phyloP scores from a whole-genome alignment of 2,888 invertebrate species.

The Catocala nupta region DNA sequence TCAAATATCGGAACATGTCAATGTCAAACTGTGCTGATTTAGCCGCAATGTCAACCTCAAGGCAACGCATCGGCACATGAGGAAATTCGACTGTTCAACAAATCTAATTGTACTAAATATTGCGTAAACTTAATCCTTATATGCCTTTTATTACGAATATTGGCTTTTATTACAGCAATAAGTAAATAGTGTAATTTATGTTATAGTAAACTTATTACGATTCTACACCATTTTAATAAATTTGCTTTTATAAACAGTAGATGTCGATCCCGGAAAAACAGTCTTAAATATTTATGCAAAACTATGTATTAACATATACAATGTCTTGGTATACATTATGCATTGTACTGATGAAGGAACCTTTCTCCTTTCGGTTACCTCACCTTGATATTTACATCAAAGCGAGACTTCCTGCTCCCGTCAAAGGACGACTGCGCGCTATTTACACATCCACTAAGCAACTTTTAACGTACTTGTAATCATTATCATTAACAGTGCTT shows the following conservation, averaged over 20 bases:
- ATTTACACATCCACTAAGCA: conserved; percentile 45
- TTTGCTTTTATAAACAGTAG: too few relatives aligned
- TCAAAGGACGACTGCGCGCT: conserved; percentile 67
- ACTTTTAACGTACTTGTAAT: conserved; percentile 12
- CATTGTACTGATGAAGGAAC: conserved; percentile 53
- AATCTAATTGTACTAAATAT: conserved; percentile 53
- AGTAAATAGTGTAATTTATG: too few relatives aligned
- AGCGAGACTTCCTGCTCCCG: conserved; percentile 76
- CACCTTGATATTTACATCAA: conserved; percentile 81
- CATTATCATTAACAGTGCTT: conserved; percentile 2
- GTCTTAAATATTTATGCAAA: not conserved
- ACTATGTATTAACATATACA: not conserved
- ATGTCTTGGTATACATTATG: conserved; percentile 1
- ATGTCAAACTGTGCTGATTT: conserved; percentile 80
- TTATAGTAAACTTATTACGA: too few relatives aligned
- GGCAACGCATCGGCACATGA: conserved; percentile 65
- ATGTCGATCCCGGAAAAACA: too few relatives aligned
- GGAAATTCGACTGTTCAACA: conserved; percentile 65
- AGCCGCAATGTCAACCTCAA: conserved; percentile 81
- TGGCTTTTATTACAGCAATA: too few relatives aligned
- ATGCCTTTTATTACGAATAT: not conserved
- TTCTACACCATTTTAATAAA: too few relatives aligned
- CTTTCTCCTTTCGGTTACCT: conserved; percentile 67
- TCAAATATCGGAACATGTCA: conserved; percentile 80
- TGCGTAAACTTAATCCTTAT: not conserved